phyloP scores from a whole-genome alignment of 2,113 vertebrate species.

The Neodon shergylaensis region DNA sequence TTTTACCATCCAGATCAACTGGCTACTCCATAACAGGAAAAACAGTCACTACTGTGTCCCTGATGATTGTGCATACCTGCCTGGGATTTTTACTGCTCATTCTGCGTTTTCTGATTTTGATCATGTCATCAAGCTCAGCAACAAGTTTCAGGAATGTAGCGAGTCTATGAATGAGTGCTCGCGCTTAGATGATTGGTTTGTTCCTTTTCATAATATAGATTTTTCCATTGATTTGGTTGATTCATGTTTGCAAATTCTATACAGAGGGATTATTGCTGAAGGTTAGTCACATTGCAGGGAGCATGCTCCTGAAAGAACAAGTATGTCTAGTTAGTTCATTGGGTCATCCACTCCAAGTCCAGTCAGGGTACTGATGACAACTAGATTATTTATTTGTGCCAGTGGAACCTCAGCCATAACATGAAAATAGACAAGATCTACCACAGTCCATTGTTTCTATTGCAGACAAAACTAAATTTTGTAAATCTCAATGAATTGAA shows the following conservation, averaged over 20 bases:
- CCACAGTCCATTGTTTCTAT: conserved; percentile 55
- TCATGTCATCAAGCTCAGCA: conserved; percentile 46
- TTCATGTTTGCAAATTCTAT: conserved; percentile 71
- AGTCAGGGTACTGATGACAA: conserved; percentile 72
- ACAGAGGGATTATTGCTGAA: conserved; percentile 70
- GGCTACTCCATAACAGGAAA: conserved; percentile 46
- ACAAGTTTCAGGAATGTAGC: conserved; percentile 39
- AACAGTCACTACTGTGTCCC: conserved; percentile 26
- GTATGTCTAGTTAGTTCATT: conserved; percentile 81
- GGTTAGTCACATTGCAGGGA: conserved; percentile 64
- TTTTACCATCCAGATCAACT: conserved; percentile 29
- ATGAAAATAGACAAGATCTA: conserved; percentile 69
- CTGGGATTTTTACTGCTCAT: conserved; percentile 46
- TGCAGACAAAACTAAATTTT: conserved; percentile 61
- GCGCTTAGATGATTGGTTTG: conserved; percentile 81
- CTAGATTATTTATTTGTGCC: conserved; percentile 78
- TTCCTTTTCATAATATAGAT: conserved; percentile 77
- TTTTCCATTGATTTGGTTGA: conserved; percentile 74
- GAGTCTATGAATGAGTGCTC: conserved; percentile 74
- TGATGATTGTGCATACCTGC: conserved; percentile 35
- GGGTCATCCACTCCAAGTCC: conserved; percentile 76
- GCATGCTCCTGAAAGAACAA: conserved; percentile 66
- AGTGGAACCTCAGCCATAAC: conserved; percentile 61
- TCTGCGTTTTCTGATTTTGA: conserved; percentile 66
- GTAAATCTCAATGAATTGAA: background rate